Conservation (phyloP, 2,797 vertebrate genomes). For the Anomalospiza imberbis region DNA sequence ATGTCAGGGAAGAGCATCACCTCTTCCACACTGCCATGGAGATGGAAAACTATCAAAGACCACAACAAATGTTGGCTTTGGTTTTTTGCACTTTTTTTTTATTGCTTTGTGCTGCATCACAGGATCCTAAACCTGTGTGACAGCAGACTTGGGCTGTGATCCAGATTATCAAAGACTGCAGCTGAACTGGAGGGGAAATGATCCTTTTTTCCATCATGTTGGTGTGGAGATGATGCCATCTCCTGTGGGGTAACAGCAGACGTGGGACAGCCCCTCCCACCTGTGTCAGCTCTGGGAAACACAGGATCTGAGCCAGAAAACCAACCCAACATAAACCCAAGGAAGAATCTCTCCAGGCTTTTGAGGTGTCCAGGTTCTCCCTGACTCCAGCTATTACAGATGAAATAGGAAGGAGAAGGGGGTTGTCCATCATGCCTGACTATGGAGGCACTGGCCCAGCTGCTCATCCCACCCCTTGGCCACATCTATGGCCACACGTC, state of each 20-base stretch:
- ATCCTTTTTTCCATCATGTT: neutral
- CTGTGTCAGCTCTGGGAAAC: neutral
- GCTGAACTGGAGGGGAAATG: neutral
- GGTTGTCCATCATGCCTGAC: neutral
- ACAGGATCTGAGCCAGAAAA: neutral
- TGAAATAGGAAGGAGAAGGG: neutral
- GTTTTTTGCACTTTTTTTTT: neutral
- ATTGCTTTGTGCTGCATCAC: neutral
- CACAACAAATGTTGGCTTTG: neutral
- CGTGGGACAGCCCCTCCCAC: neutral
- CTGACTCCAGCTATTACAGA: neutral
- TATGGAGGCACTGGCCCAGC: neutral
- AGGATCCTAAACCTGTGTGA: neutral
- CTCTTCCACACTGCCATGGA: neutral
- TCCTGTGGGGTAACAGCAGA: neutral
- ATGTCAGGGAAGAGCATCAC: neutral
- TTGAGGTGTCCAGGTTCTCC: neutral
- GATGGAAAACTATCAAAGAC: neutral
- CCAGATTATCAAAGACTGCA: neutral
- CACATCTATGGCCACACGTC: accelerated
- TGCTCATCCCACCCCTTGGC: neutral
- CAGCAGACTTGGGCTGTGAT: neutral
- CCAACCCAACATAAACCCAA: neutral
- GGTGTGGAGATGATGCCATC: neutral
- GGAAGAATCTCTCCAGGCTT: neutral